phyloP scores from a whole-genome alignment of 2,888 invertebrate species.

The Clusia tigrina region DNA sequence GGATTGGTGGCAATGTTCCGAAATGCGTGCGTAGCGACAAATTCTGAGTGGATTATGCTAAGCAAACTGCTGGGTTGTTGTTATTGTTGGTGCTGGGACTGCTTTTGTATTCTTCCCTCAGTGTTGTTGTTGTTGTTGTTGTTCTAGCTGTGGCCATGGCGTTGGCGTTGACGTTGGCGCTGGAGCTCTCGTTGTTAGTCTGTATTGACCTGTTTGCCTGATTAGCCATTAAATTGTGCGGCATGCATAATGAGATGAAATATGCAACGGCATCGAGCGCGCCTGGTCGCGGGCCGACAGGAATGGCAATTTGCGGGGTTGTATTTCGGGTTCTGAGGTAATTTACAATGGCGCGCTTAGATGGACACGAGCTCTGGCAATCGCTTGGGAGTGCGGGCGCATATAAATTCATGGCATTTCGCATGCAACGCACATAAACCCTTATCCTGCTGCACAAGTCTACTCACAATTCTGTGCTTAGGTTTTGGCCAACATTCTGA shows the following conservation, averaged over 20 bases:
- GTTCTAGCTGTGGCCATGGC: not conserved
- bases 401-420: too few relatives aligned
- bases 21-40: not conserved
- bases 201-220: conserved; percentile 13
- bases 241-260: not conserved
- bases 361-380: too few relatives aligned
- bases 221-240: conserved; percentile 19
- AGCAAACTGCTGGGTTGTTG: conserved; percentile 9
- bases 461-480: too few relatives aligned
- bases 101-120: not conserved
- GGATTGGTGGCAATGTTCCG: conserved; percentile 2
- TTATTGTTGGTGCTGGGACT: not conserved
- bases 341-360: too few relatives aligned
- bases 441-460: too few relatives aligned
- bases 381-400: too few relatives aligned
- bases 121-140: not conserved
- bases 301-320: too few relatives aligned
- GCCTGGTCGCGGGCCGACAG: too few relatives aligned
- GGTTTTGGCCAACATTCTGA: too few relatives aligned
- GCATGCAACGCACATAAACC: too few relatives aligned
- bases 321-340: too few relatives aligned
- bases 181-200: not conserved
- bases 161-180: not conserved
- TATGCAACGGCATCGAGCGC: not conserved
- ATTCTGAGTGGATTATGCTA: conserved; percentile 15